These are phyloP conservation scores for Autographa pulchrina DNA, from an alignment of 2,888 invertebrate genomes.

Conservation along the genomic window DNA sequence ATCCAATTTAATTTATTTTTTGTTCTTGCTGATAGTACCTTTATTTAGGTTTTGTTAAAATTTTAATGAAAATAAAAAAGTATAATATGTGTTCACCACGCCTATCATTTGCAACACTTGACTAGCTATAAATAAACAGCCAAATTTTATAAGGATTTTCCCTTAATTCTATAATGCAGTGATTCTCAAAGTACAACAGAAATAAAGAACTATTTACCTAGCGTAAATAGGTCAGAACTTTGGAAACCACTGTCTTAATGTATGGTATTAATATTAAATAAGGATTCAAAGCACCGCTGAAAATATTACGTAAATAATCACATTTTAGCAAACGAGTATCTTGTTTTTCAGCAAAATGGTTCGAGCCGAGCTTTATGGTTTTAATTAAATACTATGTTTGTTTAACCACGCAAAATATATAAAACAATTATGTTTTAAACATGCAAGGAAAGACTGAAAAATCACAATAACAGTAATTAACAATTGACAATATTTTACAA, in stretches of 20 bases:
- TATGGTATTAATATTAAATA: slow-evolving; percentile 40
- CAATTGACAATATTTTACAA: no score
- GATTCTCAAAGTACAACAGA: background rate
- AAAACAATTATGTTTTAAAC: no score
- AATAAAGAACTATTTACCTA: background rate
- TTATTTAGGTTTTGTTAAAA: no score
- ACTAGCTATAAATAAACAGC: slow-evolving; percentile 57
- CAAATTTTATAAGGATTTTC: slow-evolving; percentile 22
- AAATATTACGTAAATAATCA: slow-evolving; percentile 27
- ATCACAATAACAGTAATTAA: no score
- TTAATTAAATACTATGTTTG: background rate
- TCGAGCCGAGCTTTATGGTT: background rate
- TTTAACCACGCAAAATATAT: no score
- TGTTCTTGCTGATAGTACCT: background rate
- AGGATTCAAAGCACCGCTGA: slow-evolving; percentile 59
- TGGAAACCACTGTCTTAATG: background rate
- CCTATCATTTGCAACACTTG: slow-evolving; percentile 27
- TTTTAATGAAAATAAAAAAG: background rate
- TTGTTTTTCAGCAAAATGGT: background rate
- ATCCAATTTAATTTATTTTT: background rate
- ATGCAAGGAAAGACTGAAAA: no score
- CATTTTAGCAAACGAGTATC: background rate
- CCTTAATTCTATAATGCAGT: background rate
- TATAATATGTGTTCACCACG: background rate
- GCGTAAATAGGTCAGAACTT: background rate